phyloP scores from a whole-genome alignment of 2,888 invertebrate genomes.

The Eupithecia exiguata region DNA sequence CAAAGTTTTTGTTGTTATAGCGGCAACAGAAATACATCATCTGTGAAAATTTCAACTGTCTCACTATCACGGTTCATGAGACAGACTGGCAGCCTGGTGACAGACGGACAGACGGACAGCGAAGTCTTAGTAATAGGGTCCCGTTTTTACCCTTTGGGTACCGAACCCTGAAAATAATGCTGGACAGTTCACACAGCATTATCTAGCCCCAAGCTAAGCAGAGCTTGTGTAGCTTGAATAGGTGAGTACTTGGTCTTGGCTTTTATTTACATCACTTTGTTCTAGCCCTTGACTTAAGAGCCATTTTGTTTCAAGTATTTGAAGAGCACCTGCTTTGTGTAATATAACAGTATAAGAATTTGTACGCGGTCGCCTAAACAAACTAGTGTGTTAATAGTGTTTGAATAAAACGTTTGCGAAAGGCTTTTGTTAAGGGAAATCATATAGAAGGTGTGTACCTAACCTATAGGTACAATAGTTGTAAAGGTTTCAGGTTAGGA shows the following conservation, averaged over 20 bases:
- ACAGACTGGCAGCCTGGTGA: too few relatives aligned
- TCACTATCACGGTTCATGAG: too few relatives aligned
- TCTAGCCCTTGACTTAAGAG: slow-evolving; percentile 30
- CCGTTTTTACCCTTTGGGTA: too few relatives aligned
- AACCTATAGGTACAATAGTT: neutral
- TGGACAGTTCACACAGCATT: too few relatives aligned
- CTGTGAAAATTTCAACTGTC: too few relatives aligned
- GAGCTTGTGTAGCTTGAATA: too few relatives aligned
- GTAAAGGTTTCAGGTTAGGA: neutral
- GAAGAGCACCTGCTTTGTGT: slow-evolving; percentile 38
- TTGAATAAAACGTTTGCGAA: slow-evolving; percentile 34
- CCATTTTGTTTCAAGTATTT: slow-evolving; percentile 39
- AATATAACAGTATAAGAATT: slow-evolving; percentile 33
- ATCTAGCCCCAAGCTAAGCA: too few relatives aligned
- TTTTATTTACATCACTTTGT: slow-evolving; percentile 27
- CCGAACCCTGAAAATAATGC: too few relatives aligned
- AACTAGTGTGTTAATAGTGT: slow-evolving; percentile 39
- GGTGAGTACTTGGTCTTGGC: neutral
- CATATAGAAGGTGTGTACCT: neutral
- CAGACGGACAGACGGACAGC: too few relatives aligned
- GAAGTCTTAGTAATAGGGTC: too few relatives aligned
- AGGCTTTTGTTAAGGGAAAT: slow-evolving; percentile 9
- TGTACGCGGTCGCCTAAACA: slow-evolving; percentile 40
- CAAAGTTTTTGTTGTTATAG: too few relatives aligned
- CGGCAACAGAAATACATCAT: too few relatives aligned